phyloP scores from a whole-genome alignment of 2,888 invertebrate genomes.

The Entomobrya proxima region DNA sequence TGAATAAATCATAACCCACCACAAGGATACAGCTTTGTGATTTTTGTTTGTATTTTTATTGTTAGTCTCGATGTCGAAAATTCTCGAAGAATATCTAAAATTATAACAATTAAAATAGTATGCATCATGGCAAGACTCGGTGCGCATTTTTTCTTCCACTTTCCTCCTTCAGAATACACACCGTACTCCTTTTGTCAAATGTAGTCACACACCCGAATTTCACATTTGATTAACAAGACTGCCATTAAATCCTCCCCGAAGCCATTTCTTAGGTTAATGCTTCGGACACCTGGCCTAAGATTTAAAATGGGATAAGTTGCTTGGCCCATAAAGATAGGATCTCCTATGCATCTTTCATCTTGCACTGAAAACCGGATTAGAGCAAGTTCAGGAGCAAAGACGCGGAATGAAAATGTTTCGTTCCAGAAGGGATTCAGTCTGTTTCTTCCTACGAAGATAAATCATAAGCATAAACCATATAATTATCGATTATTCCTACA shows the following conservation, averaged over 20 bases:
- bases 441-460: slow-evolving; percentile 82
- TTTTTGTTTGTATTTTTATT: too few relatives aligned
- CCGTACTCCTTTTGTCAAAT: slow-evolving; percentile 25
- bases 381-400: slow-evolving; percentile 89
- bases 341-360: slow-evolving; percentile 99
- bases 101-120: too few relatives aligned
- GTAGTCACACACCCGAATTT: background rate
- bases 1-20: too few relatives aligned
- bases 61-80: too few relatives aligned
- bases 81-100: too few relatives aligned
- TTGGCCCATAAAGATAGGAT: slow-evolving; percentile 96
- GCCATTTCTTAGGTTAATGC: slow-evolving; percentile 92
- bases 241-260: slow-evolving; percentile 93
- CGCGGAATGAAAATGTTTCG: slow-evolving; percentile 88
- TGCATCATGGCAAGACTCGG: too few relatives aligned
- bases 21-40: too few relatives aligned
- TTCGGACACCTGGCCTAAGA: slow-evolving; percentile 90
- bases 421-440: slow-evolving; percentile 96
- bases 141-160: background rate
- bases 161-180: too few relatives aligned
- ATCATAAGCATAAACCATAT: background rate
- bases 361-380: slow-evolving; percentile 91
- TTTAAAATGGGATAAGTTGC: slow-evolving; percentile 92
- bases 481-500: too few relatives aligned
- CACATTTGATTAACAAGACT: slow-evolving; percentile 82